phyloP scores from a whole-genome alignment of 1,140 invertebrate species.

The Venturia canescens region DNA sequence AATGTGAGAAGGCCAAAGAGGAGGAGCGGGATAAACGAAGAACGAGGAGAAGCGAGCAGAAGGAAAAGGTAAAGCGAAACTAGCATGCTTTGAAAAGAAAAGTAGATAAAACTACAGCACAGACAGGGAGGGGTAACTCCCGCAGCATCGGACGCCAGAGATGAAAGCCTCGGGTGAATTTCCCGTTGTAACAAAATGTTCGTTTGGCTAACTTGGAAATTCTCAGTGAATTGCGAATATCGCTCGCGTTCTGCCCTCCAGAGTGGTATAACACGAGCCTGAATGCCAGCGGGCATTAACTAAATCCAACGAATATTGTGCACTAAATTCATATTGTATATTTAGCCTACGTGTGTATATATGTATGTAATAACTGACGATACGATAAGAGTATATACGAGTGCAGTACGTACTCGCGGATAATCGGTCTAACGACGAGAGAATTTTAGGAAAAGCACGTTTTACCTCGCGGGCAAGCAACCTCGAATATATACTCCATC shows the following conservation, averaged over 20 bases:
- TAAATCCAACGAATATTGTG: conserved; percentile 4
- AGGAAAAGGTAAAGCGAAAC: not conserved
- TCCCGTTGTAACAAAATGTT: conserved; percentile 31
- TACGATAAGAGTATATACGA: too few relatives aligned
- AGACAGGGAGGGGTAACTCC: too few relatives aligned
- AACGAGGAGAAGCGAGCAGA: not conserved
- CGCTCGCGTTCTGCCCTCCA: conserved; percentile 35
- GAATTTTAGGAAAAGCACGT: conserved; percentile 51
- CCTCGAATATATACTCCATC: not conserved
- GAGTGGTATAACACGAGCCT: conserved; percentile 35
- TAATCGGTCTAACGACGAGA: conserved; percentile 48
- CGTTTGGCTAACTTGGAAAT: conserved; percentile 45
- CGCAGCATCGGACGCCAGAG: too few relatives aligned
- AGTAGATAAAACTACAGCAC: too few relatives aligned
- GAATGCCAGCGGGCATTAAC: conserved; percentile 34
- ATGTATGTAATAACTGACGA: not conserved
- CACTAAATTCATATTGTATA: not conserved
- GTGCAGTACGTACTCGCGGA: not conserved
- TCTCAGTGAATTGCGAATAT: conserved; percentile 51
- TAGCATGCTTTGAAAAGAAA: not conserved
- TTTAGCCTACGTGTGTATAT: too few relatives aligned
- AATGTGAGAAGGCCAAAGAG: not conserved
- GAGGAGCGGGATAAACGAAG: not conserved
- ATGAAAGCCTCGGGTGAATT: not conserved
- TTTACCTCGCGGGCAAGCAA: conserved; percentile 22